Conservation (phyloP, 1,140 invertebrate species). For the Agraylea sexmaculata region DNA sequence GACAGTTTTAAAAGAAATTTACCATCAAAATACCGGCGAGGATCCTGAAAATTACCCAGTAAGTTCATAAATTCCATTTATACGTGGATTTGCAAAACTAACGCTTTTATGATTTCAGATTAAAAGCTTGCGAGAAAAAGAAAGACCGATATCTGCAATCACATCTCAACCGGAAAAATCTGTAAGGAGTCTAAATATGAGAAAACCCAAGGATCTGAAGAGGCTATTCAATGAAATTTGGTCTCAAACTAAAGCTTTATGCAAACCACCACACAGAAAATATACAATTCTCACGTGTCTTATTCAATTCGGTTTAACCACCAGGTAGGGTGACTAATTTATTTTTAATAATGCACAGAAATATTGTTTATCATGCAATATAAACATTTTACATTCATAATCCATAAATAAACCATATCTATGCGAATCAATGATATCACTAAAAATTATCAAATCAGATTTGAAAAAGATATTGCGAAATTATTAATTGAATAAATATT, state of each 20-base stretch:
- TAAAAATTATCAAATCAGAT: too few species aligned
- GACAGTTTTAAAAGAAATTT: conserved; percentile 54
- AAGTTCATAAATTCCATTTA: conserved; percentile 22
- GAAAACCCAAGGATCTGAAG: conserved; percentile 54
- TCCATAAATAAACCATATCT: too few species aligned
- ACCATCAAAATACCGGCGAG: conserved; percentile 55
- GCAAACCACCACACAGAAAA: conserved; percentile 53
- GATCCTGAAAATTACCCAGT: conserved; percentile 54
- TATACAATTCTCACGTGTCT: conserved; percentile 60
- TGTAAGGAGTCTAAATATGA: conserved; percentile 45
- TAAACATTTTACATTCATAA: background rate
- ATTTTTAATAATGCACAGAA: conserved; percentile 1
- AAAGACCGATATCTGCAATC: conserved; percentile 47
- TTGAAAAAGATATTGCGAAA: too few species aligned
- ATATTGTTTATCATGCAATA: background rate
- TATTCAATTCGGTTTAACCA: conserved; percentile 62
- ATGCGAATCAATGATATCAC: too few species aligned
- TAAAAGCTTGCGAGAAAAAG: conserved; percentile 52
- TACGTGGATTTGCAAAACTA: conserved; percentile 5
- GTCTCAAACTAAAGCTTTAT: conserved; percentile 54
- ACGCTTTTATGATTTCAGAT: conserved; percentile 36
- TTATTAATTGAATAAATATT: conserved; percentile 3
- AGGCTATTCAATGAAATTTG: conserved; percentile 51
- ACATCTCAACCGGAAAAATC: conserved; percentile 44
- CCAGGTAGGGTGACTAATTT: too few species aligned